Base-by-base conservation (phyloP, 2,113 vertebrate species). In the Dascyllus trimaculatus region DNA sequence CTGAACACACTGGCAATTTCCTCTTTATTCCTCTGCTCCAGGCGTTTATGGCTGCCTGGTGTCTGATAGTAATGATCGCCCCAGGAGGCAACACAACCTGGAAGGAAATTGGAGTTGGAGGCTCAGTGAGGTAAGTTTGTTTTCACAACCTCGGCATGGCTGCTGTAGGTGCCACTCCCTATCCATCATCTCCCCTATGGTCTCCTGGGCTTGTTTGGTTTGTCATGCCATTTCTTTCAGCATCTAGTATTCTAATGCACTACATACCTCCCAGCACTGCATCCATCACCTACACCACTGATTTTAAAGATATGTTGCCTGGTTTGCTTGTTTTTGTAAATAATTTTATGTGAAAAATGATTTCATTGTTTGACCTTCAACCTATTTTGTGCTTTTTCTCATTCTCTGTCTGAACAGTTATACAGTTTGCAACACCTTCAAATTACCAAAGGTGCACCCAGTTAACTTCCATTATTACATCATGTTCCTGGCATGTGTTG, bases 101-200 rank as follows among this genome's bases (percentile, higher is more conserved):
- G 78, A 59, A 78, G 78, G 82, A 87, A 86, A 85, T 74, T 73
- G n/a, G 32, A 60, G 45, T 80, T 86, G 68, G 62, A 53, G 38
- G 45, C 66, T 80, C 17, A 70, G 35, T 0, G 17, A 78, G 54
- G 9, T n/a, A 53, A 43, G 79, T 75, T 82, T 84, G 63, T 78
- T 78, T 87, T 82, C n/a, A 81, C 66, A 75, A 56, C 19, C 40
- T 63, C 29, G 67, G 46, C 24, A 49, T 58, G 69, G 19, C 26
- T 62, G 19, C 26, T 62, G 19, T n/a, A 78, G 64, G 61, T 74
- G 24, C 32, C 35, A 62, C 56, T 5, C 8, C 35, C 68, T 43
- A 43, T 43, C 11, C 22, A n/a, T 25, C 45, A 52, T 58, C 5
- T 48, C 11, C n/a, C 52, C 45, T 13, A 13, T 24, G 56, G 46